phyloP scores from a whole-genome alignment of 2,888 invertebrate species.

The Prenolepis imparis region DNA sequence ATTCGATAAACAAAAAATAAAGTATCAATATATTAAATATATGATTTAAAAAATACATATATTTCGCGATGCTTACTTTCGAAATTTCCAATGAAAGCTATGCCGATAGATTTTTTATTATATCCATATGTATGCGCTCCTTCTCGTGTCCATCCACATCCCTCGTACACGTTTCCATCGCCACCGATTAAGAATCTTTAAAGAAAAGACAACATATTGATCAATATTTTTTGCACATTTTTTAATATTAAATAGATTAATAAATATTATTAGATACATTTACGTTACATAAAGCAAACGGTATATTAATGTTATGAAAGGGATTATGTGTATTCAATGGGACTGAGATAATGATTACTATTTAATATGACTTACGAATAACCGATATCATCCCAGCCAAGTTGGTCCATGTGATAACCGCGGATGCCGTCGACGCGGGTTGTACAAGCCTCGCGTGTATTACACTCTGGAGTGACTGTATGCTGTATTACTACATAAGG shows the following conservation, averaged over 20 bases:
- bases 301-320: neutral
- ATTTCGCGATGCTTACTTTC: constrained; percentile 70
- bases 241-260: neutral
- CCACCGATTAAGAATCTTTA: constrained; percentile 89
- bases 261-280: neutral
- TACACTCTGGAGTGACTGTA: constrained; percentile 87
- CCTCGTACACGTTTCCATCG: constrained; percentile 90
- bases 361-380: constrained; percentile 88
- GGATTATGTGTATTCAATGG: neutral
- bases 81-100: constrained; percentile 88
- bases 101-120: constrained; percentile 89
- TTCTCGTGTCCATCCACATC: constrained; percentile 89
- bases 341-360: neutral
- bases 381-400: constrained; percentile 88
- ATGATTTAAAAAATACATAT: neutral
- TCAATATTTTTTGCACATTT: neutral
- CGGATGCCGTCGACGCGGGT: constrained; percentile 86
- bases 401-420: constrained; percentile 86
- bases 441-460: constrained; percentile 83
- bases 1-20: neutral
- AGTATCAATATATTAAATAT: neutral
- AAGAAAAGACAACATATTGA: constrained; percentile 1
- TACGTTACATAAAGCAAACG: neutral
- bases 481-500: constrained; percentile 88
- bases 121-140: constrained; percentile 89